Evolutionary conservation across 2,797 vertebrate species (phyloP), one percentile per base, ranked within the genome.

Genomic region (Sylvia borin): DNA sequence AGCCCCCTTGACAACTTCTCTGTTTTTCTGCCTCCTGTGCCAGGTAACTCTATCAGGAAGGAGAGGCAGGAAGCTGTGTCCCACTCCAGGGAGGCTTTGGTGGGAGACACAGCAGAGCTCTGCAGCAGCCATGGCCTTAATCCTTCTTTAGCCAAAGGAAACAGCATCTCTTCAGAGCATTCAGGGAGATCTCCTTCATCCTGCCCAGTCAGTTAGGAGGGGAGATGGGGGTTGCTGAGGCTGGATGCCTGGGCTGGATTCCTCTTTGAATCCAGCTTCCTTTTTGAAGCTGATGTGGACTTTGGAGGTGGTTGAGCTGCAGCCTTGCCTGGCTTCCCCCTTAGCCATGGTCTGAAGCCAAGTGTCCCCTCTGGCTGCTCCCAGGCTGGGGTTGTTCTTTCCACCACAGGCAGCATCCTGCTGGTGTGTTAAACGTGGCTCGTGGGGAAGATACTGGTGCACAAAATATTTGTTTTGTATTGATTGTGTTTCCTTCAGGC

Each of bases 311-410:
- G 27, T 5, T 22, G 7, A 26, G 73, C 61, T 51, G 62, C 36
- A 58, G 58, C 29, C 17, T 22, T 25, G 25, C 83, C 54, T 76
- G 34, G 62, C 91, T 55, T 36, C 12, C 38, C 51, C 6, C 0
- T 18, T 9, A 36, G n/a, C 40, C 62, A 2, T 7, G 2, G 22
- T 20, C 32, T 75, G 92, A 13, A 40, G 60, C 4, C 0, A 0
- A 45, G 22, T 19, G 53, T 85, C 53, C 36, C 40, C 17, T 66
- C 57, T 32, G 34, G 32, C 45, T 43, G 38, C 66, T 77, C 25
- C 16, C 14, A 4, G 42, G 17, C 5, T 42, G 0, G 0, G 6
- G 32, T 19, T 51, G 9, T 77, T 38, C 67, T n/a, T 68, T 43
- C 45, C 34, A 3, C 42, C 2, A 0, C 79, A 42, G 68, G 26